These are phyloP conservation scores for Peromyscus maniculatus DNA, from an alignment of 2,113 vertebrate genomes.

Conservation along the genomic window DNA sequence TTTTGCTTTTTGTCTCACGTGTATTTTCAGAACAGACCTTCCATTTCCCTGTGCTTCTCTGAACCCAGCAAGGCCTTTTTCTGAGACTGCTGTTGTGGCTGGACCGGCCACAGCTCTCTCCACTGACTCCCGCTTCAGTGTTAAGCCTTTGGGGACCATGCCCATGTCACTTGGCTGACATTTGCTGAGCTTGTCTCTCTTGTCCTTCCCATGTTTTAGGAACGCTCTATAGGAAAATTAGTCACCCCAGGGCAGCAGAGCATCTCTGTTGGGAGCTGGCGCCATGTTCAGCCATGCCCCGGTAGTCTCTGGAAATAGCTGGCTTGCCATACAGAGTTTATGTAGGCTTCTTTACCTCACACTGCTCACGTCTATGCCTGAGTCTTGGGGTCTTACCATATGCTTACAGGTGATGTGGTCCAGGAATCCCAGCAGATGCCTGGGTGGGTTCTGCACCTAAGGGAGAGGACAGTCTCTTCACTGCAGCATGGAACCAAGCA, in stretches of 20 bases:
- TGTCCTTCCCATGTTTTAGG: not conserved
- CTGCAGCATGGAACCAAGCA: accelerated
- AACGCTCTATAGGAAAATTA: not conserved
- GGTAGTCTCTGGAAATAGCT: not conserved
- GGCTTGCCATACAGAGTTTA: not conserved
- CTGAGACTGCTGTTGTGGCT: not conserved
- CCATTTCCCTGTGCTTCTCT: not conserved
- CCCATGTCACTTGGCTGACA: not conserved
- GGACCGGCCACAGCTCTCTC: accelerated
- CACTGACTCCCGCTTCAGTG: accelerated
- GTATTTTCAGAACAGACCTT: not conserved
- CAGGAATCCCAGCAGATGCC: not conserved
- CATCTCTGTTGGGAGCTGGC: too few species aligned
- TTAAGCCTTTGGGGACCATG: not conserved
- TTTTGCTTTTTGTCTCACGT: not conserved
- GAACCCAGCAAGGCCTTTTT: not conserved
- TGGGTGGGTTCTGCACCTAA: not conserved
- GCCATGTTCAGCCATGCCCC: not conserved
- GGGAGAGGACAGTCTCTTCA: not conserved
- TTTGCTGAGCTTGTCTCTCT: not conserved
- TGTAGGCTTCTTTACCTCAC: not conserved
- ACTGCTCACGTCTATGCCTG: not conserved
- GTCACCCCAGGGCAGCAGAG: not conserved
- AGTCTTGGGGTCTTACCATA: not conserved
- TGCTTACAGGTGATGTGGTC: not conserved